These are phyloP conservation scores for Parelbella ahira DNA, from an alignment of 2,888 invertebrate species.

Conservation along the genomic window DNA sequence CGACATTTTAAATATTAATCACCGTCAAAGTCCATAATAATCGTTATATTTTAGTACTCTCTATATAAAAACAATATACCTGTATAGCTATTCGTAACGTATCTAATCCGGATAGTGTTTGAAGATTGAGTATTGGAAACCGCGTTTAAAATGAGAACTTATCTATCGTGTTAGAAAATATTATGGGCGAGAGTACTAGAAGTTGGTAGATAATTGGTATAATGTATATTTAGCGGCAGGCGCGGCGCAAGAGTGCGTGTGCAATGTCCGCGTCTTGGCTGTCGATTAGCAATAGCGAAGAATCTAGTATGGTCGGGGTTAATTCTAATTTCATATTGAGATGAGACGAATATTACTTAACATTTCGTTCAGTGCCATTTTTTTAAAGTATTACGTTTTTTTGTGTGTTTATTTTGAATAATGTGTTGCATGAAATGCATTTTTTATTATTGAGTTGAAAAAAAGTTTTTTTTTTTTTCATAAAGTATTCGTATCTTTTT, in stretches of 20 bases:
- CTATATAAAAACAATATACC: conserved; percentile 18
- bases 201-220: too few species aligned
- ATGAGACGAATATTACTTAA: conserved; percentile 48
- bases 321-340: conserved; percentile 45
- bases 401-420: conserved; percentile 69
- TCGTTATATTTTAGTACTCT: conserved; percentile 23
- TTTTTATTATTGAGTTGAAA: conserved; percentile 50
- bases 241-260: conserved; percentile 34
- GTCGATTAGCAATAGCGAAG: conserved; percentile 43
- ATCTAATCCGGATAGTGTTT: conserved; percentile 20
- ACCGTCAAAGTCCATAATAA: conserved; percentile 18
- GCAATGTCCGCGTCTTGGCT: conserved; percentile 61
- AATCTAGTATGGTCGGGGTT: too few species aligned
- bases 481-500: conserved; percentile 40
- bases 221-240: too few species aligned
- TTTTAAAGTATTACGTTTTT: conserved; percentile 71
- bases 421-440: conserved; percentile 77
- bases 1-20: conserved; percentile 12
- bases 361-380: conserved; percentile 75
- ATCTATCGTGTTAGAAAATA: too few species aligned
- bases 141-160: too few species aligned
- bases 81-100: conserved; percentile 11
- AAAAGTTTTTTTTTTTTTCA: too few species aligned
- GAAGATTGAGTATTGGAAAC: too few species aligned
- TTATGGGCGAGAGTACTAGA: too few species aligned